These are phyloP conservation scores for Neria commutata DNA, from an alignment of 2,888 invertebrate species.

Conservation along the genomic window DNA sequence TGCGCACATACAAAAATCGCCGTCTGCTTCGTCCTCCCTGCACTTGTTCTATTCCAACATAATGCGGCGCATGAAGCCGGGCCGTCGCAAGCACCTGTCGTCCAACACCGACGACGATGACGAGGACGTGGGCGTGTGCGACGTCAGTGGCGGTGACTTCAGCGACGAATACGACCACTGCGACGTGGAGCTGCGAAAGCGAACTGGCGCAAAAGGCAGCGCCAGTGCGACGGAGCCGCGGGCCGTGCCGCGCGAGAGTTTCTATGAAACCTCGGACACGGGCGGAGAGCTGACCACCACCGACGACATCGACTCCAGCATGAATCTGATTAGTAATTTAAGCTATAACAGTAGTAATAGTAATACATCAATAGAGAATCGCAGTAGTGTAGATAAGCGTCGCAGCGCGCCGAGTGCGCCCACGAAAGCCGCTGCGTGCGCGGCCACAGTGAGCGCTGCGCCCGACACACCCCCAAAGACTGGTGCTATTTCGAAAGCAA, in stretches of 20 bases:
- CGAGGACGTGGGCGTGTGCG: conserved; percentile 51
- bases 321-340: conserved; percentile 59
- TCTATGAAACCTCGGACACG: conserved; percentile 60
- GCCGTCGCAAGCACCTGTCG: conserved; percentile 37
- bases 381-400: conserved; percentile 35
- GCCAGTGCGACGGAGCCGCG: no score
- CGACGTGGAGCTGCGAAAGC: conserved; percentile 39
- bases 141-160: conserved; percentile 53
- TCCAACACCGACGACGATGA: conserved; percentile 51
- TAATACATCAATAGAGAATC: conserved; percentile 58
- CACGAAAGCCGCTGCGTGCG: conserved; percentile 1
- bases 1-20: conserved; percentile 46
- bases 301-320: conserved; percentile 55
- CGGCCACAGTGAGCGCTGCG: conserved; percentile 26
- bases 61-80: conserved; percentile 46
- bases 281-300: conserved; percentile 57
- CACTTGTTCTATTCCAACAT: conserved; percentile 54
- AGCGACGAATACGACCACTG: conserved; percentile 57
- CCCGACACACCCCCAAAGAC: conserved; percentile 45
- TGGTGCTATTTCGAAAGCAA: conserved; percentile 47
- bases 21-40: conserved; percentile 49
- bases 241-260: conserved; percentile 45
- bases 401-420: conserved; percentile 36
- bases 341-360: conserved; percentile 62
- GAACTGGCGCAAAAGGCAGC: conserved; percentile 29